Evolutionary conservation across 2,888 invertebrate species (phyloP), one percentile per base, ranked within the genome.

Genomic region (Drosophila emarginata): DNA sequence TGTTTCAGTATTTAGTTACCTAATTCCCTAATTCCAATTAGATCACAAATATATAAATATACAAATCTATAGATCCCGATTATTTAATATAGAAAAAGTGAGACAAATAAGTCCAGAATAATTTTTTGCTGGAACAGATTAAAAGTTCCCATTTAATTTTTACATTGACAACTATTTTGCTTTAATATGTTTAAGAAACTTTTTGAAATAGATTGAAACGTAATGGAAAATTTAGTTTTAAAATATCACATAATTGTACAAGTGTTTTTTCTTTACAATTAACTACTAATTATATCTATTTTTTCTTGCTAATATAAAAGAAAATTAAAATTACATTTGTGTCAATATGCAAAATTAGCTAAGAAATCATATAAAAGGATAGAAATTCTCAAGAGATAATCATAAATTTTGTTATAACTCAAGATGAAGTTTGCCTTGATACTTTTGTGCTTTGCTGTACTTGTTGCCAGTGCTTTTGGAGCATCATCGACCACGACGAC

Each of bases 241-340:
- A 2, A 9, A 5, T 18, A 14, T 11, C 6, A 5, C 1, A 45
- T 4, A 12, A 12, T 7, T 54, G 45, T 21, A 11, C 60, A 67
- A 53, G 36, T 60, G 53, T 58, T 57, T 66, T 7, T 1, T 45
- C 7, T 37, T 12, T 37, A n/a, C 37, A 37, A 37, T 37, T 37
- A 37, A 37, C n/a, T 37, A 37, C 12, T 1, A 14, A 39, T 14
- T 39, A 14, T 14, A 14, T 32, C 9, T 5, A 26, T 4, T 39
- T n/a, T 39, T n/a, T 1, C 14, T n/a, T n/a, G n/a, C n/a, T n/a
- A n/a, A n/a, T n/a, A n/a, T n/a, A n/a, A n/a, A n/a, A n/a, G n/a
- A n/a, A 37, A 37, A 37, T 14, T 39, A 6, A 5, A n/a, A 37
- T 37, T 37, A 37, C 37, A 37, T n/a, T 37, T 37, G 37, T 37